These are phyloP conservation scores for Trissolcus basalis DNA, from an alignment of 1,140 invertebrate genomes.

Conservation along the genomic window DNA sequence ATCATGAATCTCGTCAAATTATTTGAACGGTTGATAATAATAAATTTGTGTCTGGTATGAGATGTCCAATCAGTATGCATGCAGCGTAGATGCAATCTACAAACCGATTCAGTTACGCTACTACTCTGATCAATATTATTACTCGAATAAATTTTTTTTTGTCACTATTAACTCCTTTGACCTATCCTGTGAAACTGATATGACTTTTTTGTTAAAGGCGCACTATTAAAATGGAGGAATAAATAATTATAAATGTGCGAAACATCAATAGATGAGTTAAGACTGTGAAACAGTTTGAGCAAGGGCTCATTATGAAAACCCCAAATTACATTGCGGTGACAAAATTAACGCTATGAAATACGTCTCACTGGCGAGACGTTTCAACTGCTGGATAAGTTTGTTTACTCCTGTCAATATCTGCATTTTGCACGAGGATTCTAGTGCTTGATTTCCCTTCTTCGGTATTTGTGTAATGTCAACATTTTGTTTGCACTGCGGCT, in stretches of 20 bases:
- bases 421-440: constrained; percentile 23
- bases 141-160: no score
- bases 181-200: no score
- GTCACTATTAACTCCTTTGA: no score
- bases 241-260: no score
- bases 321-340: constrained; percentile 34
- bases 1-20: constrained; percentile 31
- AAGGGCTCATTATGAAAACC: constrained; percentile 23
- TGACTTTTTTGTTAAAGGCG: no score
- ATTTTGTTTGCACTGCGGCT: constrained; percentile 28
- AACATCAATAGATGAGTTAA: no score
- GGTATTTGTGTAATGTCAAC: constrained; percentile 36
- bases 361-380: constrained; percentile 1
- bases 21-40: constrained; percentile 43
- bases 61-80: constrained; percentile 43
- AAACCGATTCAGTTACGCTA: no score
- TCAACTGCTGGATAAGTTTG: constrained; percentile 15
- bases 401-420: constrained; percentile 45
- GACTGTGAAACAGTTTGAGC: no score
- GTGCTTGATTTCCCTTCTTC: constrained; percentile 23
- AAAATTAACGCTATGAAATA: constrained; percentile 44
- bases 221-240: no score
- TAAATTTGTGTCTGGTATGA: constrained; percentile 5
- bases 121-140: no score
- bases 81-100: constrained; percentile 1